Evolutionary conservation across 2,113 vertebrate species (phyloP).

Genomic region (Planiliza haematocheilus): DNA sequence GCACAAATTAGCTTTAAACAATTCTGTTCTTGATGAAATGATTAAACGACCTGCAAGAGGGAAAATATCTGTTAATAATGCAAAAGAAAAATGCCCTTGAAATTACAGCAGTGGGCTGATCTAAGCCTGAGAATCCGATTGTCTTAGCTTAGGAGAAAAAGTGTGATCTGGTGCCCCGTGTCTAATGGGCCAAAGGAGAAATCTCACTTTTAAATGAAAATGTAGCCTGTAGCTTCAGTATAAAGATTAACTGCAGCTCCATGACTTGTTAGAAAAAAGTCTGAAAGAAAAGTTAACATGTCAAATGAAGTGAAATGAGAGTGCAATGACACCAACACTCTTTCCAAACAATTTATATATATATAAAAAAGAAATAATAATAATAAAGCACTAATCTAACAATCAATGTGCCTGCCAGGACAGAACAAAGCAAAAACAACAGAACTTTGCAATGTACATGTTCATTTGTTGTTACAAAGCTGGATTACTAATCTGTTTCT

Average conservation of each 20-base stretch:
- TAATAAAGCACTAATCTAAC: conserved; percentile 63
- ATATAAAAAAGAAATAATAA: conserved; percentile 20
- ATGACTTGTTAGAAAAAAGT: conserved; percentile 16
- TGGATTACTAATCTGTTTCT: conserved; percentile 38
- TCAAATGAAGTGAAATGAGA: conserved; percentile 54
- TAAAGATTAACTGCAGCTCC: conserved; percentile 16
- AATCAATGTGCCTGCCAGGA: conserved; percentile 58
- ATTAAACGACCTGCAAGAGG: conserved; percentile 5
- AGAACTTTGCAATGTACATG: conserved; percentile 53
- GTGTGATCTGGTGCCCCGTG: conserved; percentile 15
- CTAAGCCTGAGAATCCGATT: conserved; percentile 60
- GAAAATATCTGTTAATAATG: neutral
- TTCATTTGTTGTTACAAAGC: conserved; percentile 58
- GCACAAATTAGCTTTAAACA: conserved; percentile 5
- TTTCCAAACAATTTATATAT: conserved; percentile 72
- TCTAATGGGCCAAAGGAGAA: conserved; percentile 10
- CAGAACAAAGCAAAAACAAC: conserved; percentile 55
- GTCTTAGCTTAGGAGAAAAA: conserved; percentile 48
- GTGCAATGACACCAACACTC: conserved; percentile 49
- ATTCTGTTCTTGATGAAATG: conserved; percentile 12
- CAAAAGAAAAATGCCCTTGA: conserved; percentile 41
- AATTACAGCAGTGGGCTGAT: conserved; percentile 48
- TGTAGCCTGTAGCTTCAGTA: conserved; percentile 18
- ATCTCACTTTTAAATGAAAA: conserved; percentile 39
- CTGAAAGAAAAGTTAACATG: conserved; percentile 14